Evolutionary conservation across 1,140 invertebrate genomes (phyloP).

Genomic region (Colletes gigas): DNA sequence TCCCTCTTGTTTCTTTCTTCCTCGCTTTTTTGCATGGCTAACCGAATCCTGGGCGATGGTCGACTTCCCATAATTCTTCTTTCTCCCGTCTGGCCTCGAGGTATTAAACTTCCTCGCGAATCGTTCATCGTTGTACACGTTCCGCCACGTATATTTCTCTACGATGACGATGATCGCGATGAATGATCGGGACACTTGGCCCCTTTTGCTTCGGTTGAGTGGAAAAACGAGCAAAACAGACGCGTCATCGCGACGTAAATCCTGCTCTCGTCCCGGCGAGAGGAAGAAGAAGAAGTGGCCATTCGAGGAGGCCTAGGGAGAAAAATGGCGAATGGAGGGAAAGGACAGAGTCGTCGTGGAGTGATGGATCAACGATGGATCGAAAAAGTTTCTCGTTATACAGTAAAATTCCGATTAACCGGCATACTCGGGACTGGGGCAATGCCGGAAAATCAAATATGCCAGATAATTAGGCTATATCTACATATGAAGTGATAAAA

Average conservation of each 20-base stretch:
- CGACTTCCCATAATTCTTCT: not conserved
- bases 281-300: not conserved
- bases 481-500: too few relatives aligned
- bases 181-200: constrained; percentile 23
- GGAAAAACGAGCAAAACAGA: not conserved
- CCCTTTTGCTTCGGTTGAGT: not conserved
- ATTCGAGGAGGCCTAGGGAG: not conserved
- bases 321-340: not conserved
- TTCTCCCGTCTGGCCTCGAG: not conserved
- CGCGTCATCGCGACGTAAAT: not conserved
- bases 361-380: not conserved
- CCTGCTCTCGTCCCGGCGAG: not conserved
- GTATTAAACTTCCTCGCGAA: not conserved
- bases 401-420: not conserved
- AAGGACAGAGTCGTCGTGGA: not conserved
- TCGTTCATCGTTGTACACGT: constrained; percentile 31
- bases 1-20: not conserved
- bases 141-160: constrained; percentile 34
- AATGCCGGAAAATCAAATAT: too few relatives aligned
- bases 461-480: too few relatives aligned
- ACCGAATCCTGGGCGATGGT: too few relatives aligned
- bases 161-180: constrained; percentile 38
- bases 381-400: not conserved
- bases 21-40: too few relatives aligned
- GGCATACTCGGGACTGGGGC: too few relatives aligned